Conservation (phyloP, 1,140 invertebrate genomes). For the Papilio aristodemus region DNA sequence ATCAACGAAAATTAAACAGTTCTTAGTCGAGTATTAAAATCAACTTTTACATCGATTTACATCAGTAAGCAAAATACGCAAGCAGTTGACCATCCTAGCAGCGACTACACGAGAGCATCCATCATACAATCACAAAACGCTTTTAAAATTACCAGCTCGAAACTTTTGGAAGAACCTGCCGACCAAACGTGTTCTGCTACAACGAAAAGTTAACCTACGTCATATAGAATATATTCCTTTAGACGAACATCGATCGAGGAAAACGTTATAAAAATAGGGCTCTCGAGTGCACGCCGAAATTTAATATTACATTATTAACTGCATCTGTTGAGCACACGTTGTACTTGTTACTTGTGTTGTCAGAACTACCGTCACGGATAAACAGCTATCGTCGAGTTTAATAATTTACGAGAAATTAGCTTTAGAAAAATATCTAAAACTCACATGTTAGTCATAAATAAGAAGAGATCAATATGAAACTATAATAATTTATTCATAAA, state of each 20-base stretch:
- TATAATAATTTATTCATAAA: constrained; percentile 28
- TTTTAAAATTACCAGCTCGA: constrained; percentile 33
- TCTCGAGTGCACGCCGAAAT: constrained; percentile 16
- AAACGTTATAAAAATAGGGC: constrained; percentile 31
- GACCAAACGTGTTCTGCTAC: constrained; percentile 16
- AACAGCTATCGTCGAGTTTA: background rate
- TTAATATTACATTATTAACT: constrained; percentile 18
- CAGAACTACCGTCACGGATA: background rate
- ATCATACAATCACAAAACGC: constrained; percentile 46
- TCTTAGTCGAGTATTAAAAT: constrained; percentile 13
- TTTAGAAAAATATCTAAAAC: background rate
- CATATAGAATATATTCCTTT: background rate
- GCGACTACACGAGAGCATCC: constrained; percentile 59
- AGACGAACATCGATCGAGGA: constrained; percentile 26
- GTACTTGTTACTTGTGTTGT: constrained; percentile 2
- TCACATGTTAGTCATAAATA: constrained; percentile 26
- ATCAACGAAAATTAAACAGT: background rate
- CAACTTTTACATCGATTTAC: constrained; percentile 22
- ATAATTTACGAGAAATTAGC: constrained; percentile 2
- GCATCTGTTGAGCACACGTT: background rate
- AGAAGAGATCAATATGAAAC: constrained; percentile 28
- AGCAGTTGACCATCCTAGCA: constrained; percentile 53
- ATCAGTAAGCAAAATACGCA: constrained; percentile 19
- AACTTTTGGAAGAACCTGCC: constrained; percentile 32
- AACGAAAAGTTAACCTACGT: constrained; percentile 21